Evolutionary conservation across 2,888 invertebrate species (phyloP).

Genomic region (Drosophila macrospina): DNA sequence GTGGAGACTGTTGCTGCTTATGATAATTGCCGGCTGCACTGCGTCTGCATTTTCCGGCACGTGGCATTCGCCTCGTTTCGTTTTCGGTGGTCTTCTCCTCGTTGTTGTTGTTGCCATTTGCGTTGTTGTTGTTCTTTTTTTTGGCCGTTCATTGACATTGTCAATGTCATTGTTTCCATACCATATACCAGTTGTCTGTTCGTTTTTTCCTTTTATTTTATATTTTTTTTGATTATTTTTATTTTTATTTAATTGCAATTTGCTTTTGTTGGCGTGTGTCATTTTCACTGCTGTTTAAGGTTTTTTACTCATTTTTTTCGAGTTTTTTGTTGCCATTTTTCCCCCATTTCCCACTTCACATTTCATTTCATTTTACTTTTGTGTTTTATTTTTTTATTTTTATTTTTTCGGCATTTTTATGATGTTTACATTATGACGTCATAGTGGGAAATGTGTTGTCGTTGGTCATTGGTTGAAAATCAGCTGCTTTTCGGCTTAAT

Average conservation of each 20-base stretch:
- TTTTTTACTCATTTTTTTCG: constrained; percentile 39
- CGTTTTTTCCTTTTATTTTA: constrained; percentile 48
- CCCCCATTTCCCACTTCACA: no score
- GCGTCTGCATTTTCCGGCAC: constrained; percentile 63
- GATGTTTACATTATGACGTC: constrained; percentile 81
- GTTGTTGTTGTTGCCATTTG: constrained; percentile 34
- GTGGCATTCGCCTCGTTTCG: constrained; percentile 52
- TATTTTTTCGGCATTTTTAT: constrained; percentile 71
- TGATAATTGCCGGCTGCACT: constrained; percentile 78
- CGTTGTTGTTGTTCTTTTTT: constrained; percentile 26
- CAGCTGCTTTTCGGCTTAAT: constrained; percentile 72
- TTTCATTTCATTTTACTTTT: constrained; percentile 21
- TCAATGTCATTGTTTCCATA: constrained; percentile 80
- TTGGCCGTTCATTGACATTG: constrained; percentile 79
- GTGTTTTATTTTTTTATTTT: constrained; percentile 36
- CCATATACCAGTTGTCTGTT: constrained; percentile 56
- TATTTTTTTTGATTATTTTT: constrained; percentile 40
- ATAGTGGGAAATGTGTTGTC: constrained; percentile 49
- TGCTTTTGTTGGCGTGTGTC: constrained; percentile 62
- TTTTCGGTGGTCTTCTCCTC: constrained; percentile 47
- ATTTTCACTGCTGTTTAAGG: constrained; percentile 66
- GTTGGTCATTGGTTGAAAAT: constrained; percentile 61
- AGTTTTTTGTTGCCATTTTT: no score
- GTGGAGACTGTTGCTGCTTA: constrained; percentile 72
- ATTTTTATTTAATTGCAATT: constrained; percentile 78